phyloP scores from a whole-genome alignment of 2,113 vertebrate genomes.

The Hyaena hyaena region DNA sequence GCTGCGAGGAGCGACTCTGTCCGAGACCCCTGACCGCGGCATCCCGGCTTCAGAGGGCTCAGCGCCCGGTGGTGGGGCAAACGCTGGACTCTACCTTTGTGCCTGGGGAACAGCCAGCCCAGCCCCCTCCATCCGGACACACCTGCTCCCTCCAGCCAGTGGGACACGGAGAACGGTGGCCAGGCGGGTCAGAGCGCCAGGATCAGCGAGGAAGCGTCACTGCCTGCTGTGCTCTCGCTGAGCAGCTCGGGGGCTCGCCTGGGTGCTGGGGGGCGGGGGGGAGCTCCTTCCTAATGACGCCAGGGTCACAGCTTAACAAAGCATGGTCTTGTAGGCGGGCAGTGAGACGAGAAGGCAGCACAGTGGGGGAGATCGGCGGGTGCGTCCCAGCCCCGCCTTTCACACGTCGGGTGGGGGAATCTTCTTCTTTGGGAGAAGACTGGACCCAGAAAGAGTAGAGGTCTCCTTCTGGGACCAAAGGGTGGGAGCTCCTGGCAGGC shows the following conservation, averaged over 20 bases:
- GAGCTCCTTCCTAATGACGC: too few species aligned
- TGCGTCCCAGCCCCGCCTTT: background rate
- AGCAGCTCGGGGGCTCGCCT: background rate
- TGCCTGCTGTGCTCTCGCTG: background rate
- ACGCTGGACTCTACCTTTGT: fast-evolving
- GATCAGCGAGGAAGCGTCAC: background rate
- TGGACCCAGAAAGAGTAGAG: background rate
- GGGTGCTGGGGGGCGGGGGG: background rate
- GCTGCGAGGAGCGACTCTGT: background rate
- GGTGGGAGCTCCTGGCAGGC: background rate
- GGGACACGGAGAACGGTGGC: fast-evolving
- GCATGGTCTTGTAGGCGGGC: background rate
- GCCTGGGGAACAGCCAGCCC: fast-evolving
- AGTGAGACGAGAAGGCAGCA: background rate
- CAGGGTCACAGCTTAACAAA: background rate
- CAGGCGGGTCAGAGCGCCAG: fast-evolving
- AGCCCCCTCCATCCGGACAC: fast-evolving
- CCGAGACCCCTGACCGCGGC: too few species aligned
- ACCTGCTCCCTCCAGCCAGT: background rate
- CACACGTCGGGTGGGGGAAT: background rate
- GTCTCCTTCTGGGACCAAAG: background rate
- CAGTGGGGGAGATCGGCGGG: background rate
- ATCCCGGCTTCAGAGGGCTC: background rate
- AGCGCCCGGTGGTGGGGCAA: fast-evolving
- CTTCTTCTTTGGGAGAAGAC: background rate